Conservation (phyloP, 2,888 invertebrate species). For the Coremacera marginata region DNA sequence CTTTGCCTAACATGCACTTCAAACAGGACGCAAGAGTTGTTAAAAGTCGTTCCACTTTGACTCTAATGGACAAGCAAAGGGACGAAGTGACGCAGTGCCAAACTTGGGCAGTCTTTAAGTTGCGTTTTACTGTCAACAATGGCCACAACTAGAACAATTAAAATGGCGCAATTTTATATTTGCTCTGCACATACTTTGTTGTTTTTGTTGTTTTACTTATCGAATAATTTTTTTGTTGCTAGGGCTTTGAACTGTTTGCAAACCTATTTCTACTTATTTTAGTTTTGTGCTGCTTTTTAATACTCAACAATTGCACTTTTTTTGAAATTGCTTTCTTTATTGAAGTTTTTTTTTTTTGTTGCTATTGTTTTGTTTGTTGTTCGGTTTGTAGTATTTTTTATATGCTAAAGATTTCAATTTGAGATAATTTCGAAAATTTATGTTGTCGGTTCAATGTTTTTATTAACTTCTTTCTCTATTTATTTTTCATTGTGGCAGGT, state of each 20-base stretch:
- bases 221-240: slow-evolving; percentile 28
- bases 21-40: neutral
- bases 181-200: neutral
- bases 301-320: slow-evolving; percentile 39
- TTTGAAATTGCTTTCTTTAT: slow-evolving; percentile 11
- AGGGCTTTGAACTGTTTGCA: neutral
- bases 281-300: slow-evolving; percentile 34
- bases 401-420: slow-evolving; percentile 38
- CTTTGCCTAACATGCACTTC: no score
- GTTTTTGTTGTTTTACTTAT: slow-evolving; percentile 42
- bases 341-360: neutral
- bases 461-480: neutral
- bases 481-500: slow-evolving; percentile 14
- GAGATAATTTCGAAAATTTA: slow-evolving; percentile 40
- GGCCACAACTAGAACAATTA: slow-evolving; percentile 9
- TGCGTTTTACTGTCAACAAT: slow-evolving; percentile 32
- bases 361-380: neutral
- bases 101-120: slow-evolving; percentile 25
- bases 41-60: slow-evolving; percentile 2
- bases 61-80: neutral
- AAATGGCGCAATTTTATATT: slow-evolving; percentile 13
- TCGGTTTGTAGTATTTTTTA: neutral
- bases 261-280: neutral
- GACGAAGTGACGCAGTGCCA: neutral
- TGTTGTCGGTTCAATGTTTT: slow-evolving; percentile 1